Evolutionary conservation across 1,140 invertebrate species (phyloP), one percentile per base, ranked within the genome.

Genomic region (Drosophila miranda): DNA sequence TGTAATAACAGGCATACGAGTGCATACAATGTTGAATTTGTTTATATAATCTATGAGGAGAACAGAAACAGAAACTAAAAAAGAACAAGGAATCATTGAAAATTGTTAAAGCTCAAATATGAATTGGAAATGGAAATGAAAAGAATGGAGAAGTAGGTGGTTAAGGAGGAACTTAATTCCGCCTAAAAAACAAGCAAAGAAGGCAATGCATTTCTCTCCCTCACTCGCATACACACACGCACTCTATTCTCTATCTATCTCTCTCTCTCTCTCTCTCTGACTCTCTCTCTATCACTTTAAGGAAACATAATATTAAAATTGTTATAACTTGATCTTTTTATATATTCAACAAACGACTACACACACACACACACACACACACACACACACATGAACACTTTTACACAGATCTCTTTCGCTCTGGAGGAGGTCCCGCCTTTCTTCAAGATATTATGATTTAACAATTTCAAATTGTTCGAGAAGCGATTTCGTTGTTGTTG

Each of bases 21-120:
- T 38, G 34, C 67, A 71, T 74, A 71, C 73, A 81, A 82, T 86
- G 89, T 90, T 90, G 75, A 86, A 90, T 89, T 90, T 90, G 88
- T 89, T 88, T 90, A 90, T 90, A 90, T 90, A 89, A 89, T 89
- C 87, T 89, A 89, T 89, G 75, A 64, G 60, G 64, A 70, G 50
- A 63, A 75, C 54, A 64, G 23, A 57, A 58, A 74, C 26, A 45
- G 53, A 58, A 74, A 21, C 43, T 28, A 46, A 77, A 50, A 41
- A 45, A 46, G 49, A 66, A 61, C 34, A 60, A 28, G 45, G 38
- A 72, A 74, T 69, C 69, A 75, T 68, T 66, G 78, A 73, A 73
- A 78, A 79, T 79, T 87, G 82, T 87, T 87, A 87, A 82, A 87
- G 82, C 78, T 87, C 83, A 88, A 70, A 60, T 66, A 77, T 50